phyloP scores from a whole-genome alignment of 2,888 invertebrate species.

The Acleris emargana region DNA sequence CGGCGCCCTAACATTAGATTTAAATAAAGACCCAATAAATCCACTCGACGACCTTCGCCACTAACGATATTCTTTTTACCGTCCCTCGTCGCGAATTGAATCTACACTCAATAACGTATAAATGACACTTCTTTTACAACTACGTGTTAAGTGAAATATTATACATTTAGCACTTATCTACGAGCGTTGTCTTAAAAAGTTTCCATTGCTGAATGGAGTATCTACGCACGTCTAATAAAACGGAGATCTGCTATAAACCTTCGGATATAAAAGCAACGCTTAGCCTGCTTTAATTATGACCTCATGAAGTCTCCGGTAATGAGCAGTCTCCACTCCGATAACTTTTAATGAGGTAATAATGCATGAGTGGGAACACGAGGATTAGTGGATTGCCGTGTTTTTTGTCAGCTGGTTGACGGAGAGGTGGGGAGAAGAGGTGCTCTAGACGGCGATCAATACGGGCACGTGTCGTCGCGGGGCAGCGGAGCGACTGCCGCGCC shows the following conservation, averaged over 20 bases:
- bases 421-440: conserved; percentile 30
- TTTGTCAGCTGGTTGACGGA: conserved; percentile 40
- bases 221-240: conserved; percentile 19
- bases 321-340: conserved; percentile 33
- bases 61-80: conserved; percentile 12
- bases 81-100: conserved; percentile 17
- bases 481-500: conserved; percentile 35
- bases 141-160: conserved; percentile 13
- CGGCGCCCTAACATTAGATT: conserved; percentile 17
- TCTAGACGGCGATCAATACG: conserved; percentile 53
- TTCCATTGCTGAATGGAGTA: conserved; percentile 2
- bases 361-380: conserved; percentile 27
- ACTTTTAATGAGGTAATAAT: conserved; percentile 36
- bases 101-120: conserved; percentile 19
- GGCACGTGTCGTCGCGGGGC: conserved; percentile 54
- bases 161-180: background rate
- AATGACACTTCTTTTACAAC: conserved; percentile 6
- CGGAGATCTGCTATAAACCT: conserved; percentile 20
- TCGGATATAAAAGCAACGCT: conserved; percentile 24
- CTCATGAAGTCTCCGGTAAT: conserved; percentile 26
- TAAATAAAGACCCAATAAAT: conserved; percentile 35
- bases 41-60: conserved; percentile 15
- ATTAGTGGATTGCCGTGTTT: conserved; percentile 36
- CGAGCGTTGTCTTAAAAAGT: background rate
- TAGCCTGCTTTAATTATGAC: conserved; percentile 31